Conservation (phyloP, 2,113 vertebrate genomes). For the Zapornia atra region DNA sequence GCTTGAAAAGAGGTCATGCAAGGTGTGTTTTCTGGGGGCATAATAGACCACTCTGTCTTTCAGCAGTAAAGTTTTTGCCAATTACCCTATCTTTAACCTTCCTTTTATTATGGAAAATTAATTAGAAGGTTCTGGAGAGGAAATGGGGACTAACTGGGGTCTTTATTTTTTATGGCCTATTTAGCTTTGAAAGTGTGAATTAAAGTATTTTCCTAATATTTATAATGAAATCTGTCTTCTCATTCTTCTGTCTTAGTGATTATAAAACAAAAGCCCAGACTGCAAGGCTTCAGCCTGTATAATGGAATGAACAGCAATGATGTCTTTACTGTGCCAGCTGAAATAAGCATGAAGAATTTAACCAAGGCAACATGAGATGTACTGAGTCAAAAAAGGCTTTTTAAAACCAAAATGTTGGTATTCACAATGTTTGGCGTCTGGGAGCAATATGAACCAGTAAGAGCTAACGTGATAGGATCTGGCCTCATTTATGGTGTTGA, state of each 20-base stretch:
- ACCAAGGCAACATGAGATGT: neutral
- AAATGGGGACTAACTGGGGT: conserved; percentile 40
- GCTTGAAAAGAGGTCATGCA: conserved; percentile 20
- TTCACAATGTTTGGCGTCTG: neutral
- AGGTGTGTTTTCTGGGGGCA: conserved; percentile 46
- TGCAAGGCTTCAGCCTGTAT: conserved; percentile 4
- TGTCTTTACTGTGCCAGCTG: neutral
- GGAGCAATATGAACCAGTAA: neutral
- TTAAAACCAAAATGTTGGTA: neutral
- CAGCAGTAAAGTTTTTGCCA: conserved; percentile 49
- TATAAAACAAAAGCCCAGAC: conserved; percentile 49
- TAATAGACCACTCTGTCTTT: conserved; percentile 51
- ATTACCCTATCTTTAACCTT: conserved; percentile 62
- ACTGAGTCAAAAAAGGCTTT: neutral
- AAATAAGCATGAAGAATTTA: conserved; percentile 27
- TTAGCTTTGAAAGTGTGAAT: conserved; percentile 43
- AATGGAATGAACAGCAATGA: conserved; percentile 1
- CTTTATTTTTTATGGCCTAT: conserved; percentile 61
- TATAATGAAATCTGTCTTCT: conserved; percentile 47
- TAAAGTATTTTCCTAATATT: conserved; percentile 44
- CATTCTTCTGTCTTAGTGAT: neutral
- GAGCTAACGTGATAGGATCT: neutral
- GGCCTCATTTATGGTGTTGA: neutral
- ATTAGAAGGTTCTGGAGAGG: conserved; percentile 55
- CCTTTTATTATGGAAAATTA: conserved; percentile 56